Percentiles rank a stretch among this genome's conserved stretches.
Evolutionary conservation across 2,888 invertebrate species (phyloP).

Genomic region (Dryobotodes eremita): DNA sequence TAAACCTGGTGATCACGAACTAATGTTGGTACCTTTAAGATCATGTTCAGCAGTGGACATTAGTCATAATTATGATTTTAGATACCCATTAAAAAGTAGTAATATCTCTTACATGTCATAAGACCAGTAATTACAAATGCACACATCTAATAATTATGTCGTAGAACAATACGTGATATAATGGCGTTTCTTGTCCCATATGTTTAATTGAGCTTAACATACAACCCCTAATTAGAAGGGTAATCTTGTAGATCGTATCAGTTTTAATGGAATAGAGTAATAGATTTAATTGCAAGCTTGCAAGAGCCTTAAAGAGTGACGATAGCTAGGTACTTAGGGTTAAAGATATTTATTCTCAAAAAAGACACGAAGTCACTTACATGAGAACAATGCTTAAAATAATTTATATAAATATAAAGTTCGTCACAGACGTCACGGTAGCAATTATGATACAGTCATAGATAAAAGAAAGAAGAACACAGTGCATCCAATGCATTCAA

Average conservation of each 20-base stretch:
- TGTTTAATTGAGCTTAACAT: constrained; percentile 62
- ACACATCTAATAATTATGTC: constrained; percentile 13
- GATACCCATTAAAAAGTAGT: constrained; percentile 3
- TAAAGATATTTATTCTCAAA: too few relatives aligned
- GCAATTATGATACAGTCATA: too few relatives aligned
- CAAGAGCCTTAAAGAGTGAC: constrained; percentile 1
- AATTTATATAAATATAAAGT: too few relatives aligned
- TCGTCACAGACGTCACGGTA: too few relatives aligned
- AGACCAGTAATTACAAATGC: constrained; percentile 27
- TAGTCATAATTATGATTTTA: not conserved
- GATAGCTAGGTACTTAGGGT: not conserved
- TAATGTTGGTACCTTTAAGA: not conserved
- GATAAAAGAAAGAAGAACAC: too few relatives aligned
- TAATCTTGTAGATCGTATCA: constrained; percentile 57
- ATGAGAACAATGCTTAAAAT: too few relatives aligned
- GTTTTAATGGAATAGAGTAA: constrained; percentile 22
- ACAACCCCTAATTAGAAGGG: constrained; percentile 59
- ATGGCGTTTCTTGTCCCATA: constrained; percentile 51
- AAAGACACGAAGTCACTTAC: too few relatives aligned
- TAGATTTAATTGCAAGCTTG: constrained; percentile 32
- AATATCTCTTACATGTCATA: constrained; percentile 23
- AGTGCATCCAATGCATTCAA: too few relatives aligned
- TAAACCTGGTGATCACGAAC: not conserved
- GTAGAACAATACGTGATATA: constrained; percentile 44
- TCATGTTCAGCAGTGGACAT: too few relatives aligned